Evolutionary conservation across 2,113 vertebrate genomes (phyloP).

Genomic region (Gasterosteus nipponicus): DNA sequence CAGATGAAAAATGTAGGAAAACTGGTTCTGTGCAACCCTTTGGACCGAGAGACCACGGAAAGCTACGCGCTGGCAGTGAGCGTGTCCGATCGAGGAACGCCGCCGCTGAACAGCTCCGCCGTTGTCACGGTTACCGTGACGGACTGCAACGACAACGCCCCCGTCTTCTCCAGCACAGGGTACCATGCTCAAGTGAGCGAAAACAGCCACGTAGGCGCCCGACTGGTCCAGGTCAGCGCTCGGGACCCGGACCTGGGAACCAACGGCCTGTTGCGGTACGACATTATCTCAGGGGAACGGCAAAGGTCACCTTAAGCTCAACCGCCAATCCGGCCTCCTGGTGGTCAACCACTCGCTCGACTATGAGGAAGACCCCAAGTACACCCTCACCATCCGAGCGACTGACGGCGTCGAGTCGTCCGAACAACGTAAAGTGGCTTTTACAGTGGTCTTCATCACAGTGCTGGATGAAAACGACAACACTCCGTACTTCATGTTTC

Average conservation of each 20-base stretch:
- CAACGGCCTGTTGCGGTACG: conserved; percentile 84
- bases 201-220: conserved; percentile 80
- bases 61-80: conserved; percentile 83
- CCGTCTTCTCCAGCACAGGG: conserved; percentile 81
- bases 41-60: conserved; percentile 85
- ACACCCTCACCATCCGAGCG: conserved; percentile 86
- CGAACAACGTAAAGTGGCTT: conserved; percentile 78
- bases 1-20: conserved; percentile 75
- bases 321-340: conserved; percentile 84
- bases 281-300: conserved; percentile 89
- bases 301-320: conserved; percentile 81
- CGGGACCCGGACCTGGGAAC: conserved; percentile 83
- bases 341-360: conserved; percentile 83
- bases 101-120: conserved; percentile 84
- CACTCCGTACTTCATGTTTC: conserved; percentile 86
- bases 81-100: conserved; percentile 83
- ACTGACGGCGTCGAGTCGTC: conserved; percentile 78
- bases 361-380: conserved; percentile 86
- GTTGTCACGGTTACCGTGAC: conserved; percentile 83
- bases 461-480: conserved; percentile 93
- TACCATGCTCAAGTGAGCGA: conserved; percentile 86
- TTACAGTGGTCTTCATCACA: conserved; percentile 82
- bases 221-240: conserved; percentile 83
- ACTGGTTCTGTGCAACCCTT: conserved; percentile 82
- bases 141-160: conserved; percentile 90